Conservation (phyloP, 1,140 invertebrate genomes). For the Spodoptera litura region DNA sequence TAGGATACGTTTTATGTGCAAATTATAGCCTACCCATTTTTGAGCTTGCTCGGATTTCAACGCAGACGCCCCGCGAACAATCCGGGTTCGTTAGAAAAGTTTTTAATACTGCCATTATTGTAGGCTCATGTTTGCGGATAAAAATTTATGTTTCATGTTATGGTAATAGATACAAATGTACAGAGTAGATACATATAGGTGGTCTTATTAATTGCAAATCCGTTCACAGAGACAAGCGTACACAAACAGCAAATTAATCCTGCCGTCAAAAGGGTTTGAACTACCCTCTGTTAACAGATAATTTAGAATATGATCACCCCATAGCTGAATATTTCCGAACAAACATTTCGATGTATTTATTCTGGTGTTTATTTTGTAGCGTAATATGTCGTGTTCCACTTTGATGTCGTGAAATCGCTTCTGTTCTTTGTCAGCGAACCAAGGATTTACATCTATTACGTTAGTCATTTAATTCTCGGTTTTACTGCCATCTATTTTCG, state of each 20-base stretch:
- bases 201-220: constrained; percentile 76
- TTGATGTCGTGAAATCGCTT: constrained; percentile 86
- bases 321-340: constrained; percentile 80
- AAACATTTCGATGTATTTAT: constrained; percentile 85
- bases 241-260: constrained; percentile 83
- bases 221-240: constrained; percentile 64
- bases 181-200: constrained; percentile 20
- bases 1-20: constrained; percentile 86
- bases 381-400: constrained; percentile 86
- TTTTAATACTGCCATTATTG: constrained; percentile 62
- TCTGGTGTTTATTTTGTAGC: constrained; percentile 85
- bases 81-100: constrained; percentile 80
- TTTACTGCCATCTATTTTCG: constrained; percentile 80
- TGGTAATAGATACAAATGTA: neutral
- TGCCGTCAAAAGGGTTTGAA: constrained; percentile 79
- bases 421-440: constrained; percentile 81
- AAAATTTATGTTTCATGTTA: constrained; percentile 10
- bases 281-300: constrained; percentile 80
- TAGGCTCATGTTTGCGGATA: constrained; percentile 44
- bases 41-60: constrained; percentile 74
- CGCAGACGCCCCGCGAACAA: constrained; percentile 66
- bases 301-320: constrained; percentile 83
- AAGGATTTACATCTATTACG: constrained; percentile 81
- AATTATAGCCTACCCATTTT: constrained; percentile 85
- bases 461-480: constrained; percentile 77